These are phyloP conservation scores for Dinoponera quadriceps DNA, from an alignment of 1,140 invertebrate species.

Conservation along the genomic window DNA sequence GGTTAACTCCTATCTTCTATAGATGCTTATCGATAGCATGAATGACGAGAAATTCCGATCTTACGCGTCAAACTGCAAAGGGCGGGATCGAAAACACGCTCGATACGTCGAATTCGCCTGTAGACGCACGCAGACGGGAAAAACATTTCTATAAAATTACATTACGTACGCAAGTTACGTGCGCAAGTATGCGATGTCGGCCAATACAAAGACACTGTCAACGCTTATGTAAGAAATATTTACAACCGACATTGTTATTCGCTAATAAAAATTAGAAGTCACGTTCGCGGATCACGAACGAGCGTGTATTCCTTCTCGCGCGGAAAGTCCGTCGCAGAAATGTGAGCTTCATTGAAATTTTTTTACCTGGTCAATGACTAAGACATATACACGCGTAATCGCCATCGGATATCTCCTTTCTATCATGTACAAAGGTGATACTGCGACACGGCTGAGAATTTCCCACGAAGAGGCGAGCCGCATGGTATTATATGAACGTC, in stretches of 20 bases:
- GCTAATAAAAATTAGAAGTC: not conserved
- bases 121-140: constrained; percentile 9
- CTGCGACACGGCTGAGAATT: too few relatives aligned
- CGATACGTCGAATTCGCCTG: constrained; percentile 19
- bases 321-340: not conserved
- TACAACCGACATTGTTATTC: not conserved
- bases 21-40: constrained; percentile 9
- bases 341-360: not conserved
- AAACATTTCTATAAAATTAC: constrained; percentile 25
- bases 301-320: not conserved
- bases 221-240: constrained; percentile 29
- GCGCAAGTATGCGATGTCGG: not conserved
- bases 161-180: not conserved
- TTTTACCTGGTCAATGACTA: not conserved
- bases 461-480: not conserved
- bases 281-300: not conserved
- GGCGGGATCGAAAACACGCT: not conserved
- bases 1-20: not conserved
- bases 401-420: not conserved
- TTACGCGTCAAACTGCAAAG: not conserved
- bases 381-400: not conserved
- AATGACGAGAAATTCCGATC: constrained; percentile 36
- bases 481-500: not conserved
- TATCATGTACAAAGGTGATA: not conserved
- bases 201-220: not conserved